phyloP scores from a whole-genome alignment of 2,113 vertebrate genomes.

The Neotragus pygmaeus region DNA sequence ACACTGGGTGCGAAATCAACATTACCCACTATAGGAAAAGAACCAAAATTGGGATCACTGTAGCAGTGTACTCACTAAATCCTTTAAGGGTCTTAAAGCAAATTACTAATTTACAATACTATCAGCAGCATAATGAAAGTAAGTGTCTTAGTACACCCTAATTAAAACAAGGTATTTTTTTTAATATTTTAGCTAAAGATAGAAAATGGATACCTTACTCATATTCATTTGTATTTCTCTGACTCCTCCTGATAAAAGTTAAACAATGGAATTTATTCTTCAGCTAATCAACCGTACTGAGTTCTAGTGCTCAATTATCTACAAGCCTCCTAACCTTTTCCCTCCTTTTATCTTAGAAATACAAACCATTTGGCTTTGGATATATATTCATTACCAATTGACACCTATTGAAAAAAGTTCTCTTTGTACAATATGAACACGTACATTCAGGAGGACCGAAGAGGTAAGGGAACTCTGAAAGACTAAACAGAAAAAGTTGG shows the following conservation, averaged over 20 bases:
- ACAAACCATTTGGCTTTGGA: background rate
- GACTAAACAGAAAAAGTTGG: background rate
- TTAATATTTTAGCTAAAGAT: background rate
- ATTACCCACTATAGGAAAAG: background rate
- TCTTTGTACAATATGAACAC: background rate
- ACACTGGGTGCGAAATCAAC: background rate
- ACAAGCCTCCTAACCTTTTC: background rate
- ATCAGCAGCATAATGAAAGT: background rate
- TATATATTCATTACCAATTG: background rate
- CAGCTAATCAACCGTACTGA: background rate
- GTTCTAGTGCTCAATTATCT: background rate
- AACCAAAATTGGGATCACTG: background rate
- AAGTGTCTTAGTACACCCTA: background rate
- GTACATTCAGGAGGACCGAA: slow-evolving; percentile 1
- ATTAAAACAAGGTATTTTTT: background rate
- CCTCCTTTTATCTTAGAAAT: background rate
- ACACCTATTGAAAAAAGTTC: background rate
- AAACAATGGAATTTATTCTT: background rate
- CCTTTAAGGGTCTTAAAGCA: background rate
- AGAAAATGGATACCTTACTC: background rate
- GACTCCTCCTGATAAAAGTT: background rate
- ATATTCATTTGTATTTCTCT: background rate
- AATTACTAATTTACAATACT: background rate
- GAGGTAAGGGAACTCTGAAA: background rate
- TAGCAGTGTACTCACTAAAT: background rate